phyloP scores from a whole-genome alignment of 2,797 vertebrate species.

The Enoplosus armatus region DNA sequence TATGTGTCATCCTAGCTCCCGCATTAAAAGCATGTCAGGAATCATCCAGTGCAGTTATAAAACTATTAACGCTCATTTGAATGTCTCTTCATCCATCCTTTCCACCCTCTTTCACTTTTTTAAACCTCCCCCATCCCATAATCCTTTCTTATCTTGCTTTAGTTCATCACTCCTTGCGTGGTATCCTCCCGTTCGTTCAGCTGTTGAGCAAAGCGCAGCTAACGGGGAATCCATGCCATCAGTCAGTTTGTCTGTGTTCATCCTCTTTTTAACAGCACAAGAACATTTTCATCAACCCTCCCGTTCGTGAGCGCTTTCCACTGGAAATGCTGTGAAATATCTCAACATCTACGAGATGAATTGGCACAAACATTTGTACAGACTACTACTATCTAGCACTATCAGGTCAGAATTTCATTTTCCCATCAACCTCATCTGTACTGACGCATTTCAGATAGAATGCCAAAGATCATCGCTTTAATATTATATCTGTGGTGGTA shows the following conservation, averaged over 20 bases:
- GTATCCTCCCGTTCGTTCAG: conserved; percentile 2
- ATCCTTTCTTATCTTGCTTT: conserved; percentile 67
- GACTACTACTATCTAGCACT: not conserved
- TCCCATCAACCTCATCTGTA: not conserved
- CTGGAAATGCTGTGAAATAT: not conserved
- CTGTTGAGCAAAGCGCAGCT: conserved; percentile 33
- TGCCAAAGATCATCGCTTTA: no score
- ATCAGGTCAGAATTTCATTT: not conserved
- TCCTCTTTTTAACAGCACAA: not conserved
- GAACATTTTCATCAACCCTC: not conserved
- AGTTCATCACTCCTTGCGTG: conserved; percentile 48
- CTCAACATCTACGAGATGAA: not conserved
- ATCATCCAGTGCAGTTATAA: conserved; percentile 74
- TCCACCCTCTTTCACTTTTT: conserved; percentile 43
- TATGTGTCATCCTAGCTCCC: conserved; percentile 69
- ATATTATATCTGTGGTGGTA: no score
- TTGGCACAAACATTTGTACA: not conserved
- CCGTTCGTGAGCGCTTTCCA: not conserved
- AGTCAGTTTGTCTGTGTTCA: conserved; percentile 18
- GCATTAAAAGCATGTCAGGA: conserved; percentile 75
- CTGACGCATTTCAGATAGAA: no score
- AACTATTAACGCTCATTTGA: conserved; percentile 80
- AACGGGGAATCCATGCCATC: conserved; percentile 26
- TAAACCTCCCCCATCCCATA: conserved; percentile 59
- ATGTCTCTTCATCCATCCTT: conserved; percentile 61